Evolutionary conservation across 2,113 vertebrate species (phyloP).

Genomic region (Boulengeromyrus knoepffleri): DNA sequence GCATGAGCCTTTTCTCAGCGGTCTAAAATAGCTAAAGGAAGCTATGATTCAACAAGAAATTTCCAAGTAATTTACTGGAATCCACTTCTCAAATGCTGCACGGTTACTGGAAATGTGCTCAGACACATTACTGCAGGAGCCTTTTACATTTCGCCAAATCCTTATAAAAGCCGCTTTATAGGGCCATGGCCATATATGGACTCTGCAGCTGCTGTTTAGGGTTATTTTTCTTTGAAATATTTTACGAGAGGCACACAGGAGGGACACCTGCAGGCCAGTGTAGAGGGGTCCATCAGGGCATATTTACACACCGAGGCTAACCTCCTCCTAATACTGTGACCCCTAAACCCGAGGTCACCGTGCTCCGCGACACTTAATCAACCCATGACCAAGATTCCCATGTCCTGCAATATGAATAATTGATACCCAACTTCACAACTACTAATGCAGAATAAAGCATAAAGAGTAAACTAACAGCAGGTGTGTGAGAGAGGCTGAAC

Average conservation of each 20-base stretch:
- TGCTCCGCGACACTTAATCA: not conserved
- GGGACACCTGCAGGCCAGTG: not conserved
- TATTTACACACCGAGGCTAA: not conserved
- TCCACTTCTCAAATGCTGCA: not conserved
- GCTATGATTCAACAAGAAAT: conserved; percentile 11
- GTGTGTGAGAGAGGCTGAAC: not conserved
- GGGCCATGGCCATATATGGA: not conserved
- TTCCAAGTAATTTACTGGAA: conserved; percentile 12
- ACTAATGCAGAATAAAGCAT: not conserved
- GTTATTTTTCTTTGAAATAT: not conserved
- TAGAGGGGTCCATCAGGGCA: not conserved
- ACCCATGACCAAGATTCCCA: not conserved
- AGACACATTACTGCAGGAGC: not conserved
- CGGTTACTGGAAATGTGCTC: not conserved
- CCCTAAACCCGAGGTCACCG: not conserved
- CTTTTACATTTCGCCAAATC: conserved; percentile 3
- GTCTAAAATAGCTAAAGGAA: conserved; percentile 2
- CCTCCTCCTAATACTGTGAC: not conserved
- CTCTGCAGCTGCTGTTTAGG: not conserved
- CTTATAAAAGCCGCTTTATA: conserved; percentile 1
- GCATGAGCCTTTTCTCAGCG: not conserved
- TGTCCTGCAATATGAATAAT: not conserved
- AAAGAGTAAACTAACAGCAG: not conserved
- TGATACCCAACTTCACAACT: not conserved
- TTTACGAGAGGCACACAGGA: not conserved